Base-by-base conservation (phyloP, 2,888 invertebrate species). In the Zootermopsis nevadensis region DNA sequence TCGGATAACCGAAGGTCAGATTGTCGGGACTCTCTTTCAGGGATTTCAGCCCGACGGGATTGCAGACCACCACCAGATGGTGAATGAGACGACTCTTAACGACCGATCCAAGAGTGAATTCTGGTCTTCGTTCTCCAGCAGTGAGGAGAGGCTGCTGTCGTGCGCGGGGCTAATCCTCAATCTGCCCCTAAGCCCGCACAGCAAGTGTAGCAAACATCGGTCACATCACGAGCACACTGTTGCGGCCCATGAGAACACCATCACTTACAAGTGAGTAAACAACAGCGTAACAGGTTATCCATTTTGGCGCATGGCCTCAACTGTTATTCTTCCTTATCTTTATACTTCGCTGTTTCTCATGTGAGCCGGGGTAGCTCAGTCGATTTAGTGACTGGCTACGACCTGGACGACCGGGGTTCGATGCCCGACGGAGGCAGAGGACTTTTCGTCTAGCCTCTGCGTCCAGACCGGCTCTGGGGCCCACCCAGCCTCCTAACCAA, bases 51-150 rank as follows among this genome's bases (percentile, higher is more conserved):
- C 93, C 19, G 94, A 94, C 86, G 94, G 93, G 4, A 93, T 91
- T 87, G 94, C 93, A 0, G 93, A 93, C 82, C 92, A 93, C 86
- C 92, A 93, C 87, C 92, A 92, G 1, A 90, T 90, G 2, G 89
- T 94, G 22, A 94, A 94, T 89, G 93, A 94, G 87, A 93, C 93
- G 0, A 93, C 92, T 0, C 87, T 92, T 10, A 92, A 94, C 86
- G 95, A 95, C 87, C 93, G 93, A 89, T 94, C 94, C 86, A 94
- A 94, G 89, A 95, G 95, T 0, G 95, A 95, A 88, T 95, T 94
- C 89, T 95, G 94, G 94, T 95, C 95, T 0, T 95, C 95, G 0
- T 95, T 95, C 90, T 95, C 95, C 30, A 94, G 94, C 88, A 95
- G 95, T 74, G 95, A 95, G 87, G 95, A 95, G 87, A 94, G 94